Conservation (phyloP, 2,113 vertebrate species). For the Clarias magur region DNA sequence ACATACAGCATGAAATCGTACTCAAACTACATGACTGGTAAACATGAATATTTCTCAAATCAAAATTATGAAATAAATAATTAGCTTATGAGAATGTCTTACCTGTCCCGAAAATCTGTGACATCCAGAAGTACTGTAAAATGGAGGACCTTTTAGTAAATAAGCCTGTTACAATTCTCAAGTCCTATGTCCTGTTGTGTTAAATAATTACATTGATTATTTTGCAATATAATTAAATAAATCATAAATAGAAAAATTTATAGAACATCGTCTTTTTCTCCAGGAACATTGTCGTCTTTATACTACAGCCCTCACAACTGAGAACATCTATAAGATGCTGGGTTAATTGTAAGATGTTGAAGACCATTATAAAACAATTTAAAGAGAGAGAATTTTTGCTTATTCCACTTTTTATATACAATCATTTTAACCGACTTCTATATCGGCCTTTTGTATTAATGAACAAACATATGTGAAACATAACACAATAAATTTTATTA, state of each 20-base stretch:
- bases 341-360: not conserved
- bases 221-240: no score
- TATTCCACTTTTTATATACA: not conserved
- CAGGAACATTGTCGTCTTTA: not conserved
- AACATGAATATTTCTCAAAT: not conserved
- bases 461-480: not conserved
- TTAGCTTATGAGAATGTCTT: constrained; percentile 68
- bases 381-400: not conserved
- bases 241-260: no score
- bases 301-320: not conserved
- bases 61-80: not conserved
- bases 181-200: not conserved
- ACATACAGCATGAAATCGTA: not conserved
- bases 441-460: not conserved
- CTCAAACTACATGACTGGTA: not conserved
- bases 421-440: not conserved
- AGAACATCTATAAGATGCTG: not conserved
- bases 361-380: not conserved
- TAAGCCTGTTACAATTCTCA: not conserved
- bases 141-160: constrained; percentile 35
- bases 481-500: not conserved
- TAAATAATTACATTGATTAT: not conserved
- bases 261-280: not conserved
- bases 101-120: constrained; percentile 85
- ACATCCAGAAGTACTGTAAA: constrained; percentile 92